These are phyloP conservation scores for Meleagris gallopavo DNA, from an alignment of 2,113 vertebrate species.

Conservation along the genomic window DNA sequence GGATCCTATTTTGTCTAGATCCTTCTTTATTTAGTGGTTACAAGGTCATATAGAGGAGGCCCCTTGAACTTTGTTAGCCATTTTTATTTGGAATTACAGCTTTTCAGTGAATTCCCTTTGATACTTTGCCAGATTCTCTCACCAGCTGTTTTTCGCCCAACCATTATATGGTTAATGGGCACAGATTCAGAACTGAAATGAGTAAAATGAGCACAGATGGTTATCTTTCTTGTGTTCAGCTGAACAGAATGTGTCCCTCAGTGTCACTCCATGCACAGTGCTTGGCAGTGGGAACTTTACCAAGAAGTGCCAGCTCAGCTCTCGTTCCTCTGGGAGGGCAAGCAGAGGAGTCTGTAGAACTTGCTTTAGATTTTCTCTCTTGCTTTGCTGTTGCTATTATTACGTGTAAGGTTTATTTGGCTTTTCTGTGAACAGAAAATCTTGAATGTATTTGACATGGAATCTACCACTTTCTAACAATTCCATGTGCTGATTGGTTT, in stretches of 20 bases:
- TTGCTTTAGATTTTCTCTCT: slow-evolving; percentile 16
- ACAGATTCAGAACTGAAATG: background rate
- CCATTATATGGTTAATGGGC: background rate
- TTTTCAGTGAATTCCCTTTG: background rate
- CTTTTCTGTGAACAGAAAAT: background rate
- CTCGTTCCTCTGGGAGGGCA: background rate
- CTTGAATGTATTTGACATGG: background rate
- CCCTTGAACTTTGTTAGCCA: background rate
- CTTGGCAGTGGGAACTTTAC: background rate
- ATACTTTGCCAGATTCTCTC: background rate
- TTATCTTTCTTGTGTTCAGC: slow-evolving; percentile 1
- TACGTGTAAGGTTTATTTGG: background rate
- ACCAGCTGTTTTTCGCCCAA: background rate
- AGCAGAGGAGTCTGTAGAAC: background rate
- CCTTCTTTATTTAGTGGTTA: background rate
- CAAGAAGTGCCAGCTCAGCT: background rate
- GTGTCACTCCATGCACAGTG: background rate
- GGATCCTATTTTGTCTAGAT: background rate
- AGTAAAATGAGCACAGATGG: background rate
- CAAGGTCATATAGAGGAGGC: accelerated
- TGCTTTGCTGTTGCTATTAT: background rate
- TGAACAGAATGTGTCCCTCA: background rate
- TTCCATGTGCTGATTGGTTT: background rate
- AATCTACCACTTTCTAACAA: background rate
- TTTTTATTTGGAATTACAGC: background rate